A percentile compares a stretch with the other conserved stretches of the same genome.
Evolutionary conservation across 2,888 invertebrate species (phyloP).

Genomic region (Hecatera dysodea): DNA sequence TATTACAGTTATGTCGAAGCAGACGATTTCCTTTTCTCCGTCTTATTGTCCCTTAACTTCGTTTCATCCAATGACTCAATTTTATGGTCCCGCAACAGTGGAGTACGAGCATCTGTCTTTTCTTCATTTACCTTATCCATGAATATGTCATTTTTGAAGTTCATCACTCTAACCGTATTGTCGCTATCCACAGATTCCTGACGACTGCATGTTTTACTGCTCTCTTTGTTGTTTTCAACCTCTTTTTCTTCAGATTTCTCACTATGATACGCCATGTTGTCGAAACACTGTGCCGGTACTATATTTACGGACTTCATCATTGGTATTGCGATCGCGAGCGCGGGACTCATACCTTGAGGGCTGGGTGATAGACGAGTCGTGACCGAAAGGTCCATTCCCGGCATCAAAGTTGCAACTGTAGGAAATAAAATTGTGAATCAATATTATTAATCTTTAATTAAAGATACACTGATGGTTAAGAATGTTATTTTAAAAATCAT

Average conservation of each 20-base stretch:
- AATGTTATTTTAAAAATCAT: conserved; percentile 65
- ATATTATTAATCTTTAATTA: conserved; percentile 14
- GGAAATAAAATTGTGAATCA: conserved; percentile 61
- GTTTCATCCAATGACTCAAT: conserved; percentile 88
- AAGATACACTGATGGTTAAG: conserved; percentile 32
- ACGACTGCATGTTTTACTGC: conserved; percentile 79
- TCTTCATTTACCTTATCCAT: conserved; percentile 81
- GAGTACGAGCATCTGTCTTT: conserved; percentile 86
- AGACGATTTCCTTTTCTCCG: conserved; percentile 88
- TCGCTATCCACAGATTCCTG: conserved; percentile 83
- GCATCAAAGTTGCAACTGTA: conserved; percentile 89
- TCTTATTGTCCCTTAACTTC: conserved; percentile 85
- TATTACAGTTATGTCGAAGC: conserved; percentile 84
- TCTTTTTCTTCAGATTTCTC: conserved; percentile 79
- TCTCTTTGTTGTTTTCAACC: conserved; percentile 69
- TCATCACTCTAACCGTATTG: conserved; percentile 82
- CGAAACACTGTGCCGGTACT: conserved; percentile 88
- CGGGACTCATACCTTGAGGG: conserved; percentile 92
- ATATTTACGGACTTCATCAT: conserved; percentile 91
- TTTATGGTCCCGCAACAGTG: conserved; percentile 86
- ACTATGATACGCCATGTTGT: conserved; percentile 87
- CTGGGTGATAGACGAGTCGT: conserved; percentile 92
- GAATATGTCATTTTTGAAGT: conserved; percentile 84
- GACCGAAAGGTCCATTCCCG: conserved; percentile 92
- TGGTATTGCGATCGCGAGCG: conserved; percentile 91